A percentile compares a stretch with the other conserved stretches of the same genome.
Conservation (phyloP, 1,140 invertebrate species). For the Lepidurus arcticus region DNA sequence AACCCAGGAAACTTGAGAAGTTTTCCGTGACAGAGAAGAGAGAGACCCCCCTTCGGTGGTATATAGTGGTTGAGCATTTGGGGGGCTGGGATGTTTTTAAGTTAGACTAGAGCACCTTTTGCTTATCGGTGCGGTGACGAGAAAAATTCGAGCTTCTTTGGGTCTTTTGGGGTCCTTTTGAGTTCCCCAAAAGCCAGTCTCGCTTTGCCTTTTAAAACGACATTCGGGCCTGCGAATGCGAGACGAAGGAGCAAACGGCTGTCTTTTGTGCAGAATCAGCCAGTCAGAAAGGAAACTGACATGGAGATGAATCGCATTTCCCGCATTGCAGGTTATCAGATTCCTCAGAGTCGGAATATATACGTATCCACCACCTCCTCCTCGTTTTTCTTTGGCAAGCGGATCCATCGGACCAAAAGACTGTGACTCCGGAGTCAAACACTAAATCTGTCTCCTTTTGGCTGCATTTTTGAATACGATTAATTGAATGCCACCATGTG, state of each 20-base stretch:
- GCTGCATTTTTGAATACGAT: neutral
- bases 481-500: neutral
- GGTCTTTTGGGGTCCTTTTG: neutral
- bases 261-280: conserved; percentile 18
- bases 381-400: neutral
- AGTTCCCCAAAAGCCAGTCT: neutral
- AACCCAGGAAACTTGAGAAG: neutral
- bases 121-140: neutral
- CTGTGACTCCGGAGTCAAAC: neutral
- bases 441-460: neutral
- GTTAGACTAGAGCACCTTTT: neutral
- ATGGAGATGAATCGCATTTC: conserved; percentile 19
- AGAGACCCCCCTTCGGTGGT: neutral
- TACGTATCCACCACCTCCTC: neutral
- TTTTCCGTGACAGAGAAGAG: neutral
- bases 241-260: neutral
- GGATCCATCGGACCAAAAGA: neutral
- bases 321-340: conserved; percentile 21
- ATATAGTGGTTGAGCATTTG: neutral
- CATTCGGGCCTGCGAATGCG: conserved; percentile 7
- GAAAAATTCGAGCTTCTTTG: conserved; percentile 14
- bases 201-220: neutral
- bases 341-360: neutral
- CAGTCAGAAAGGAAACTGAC: conserved; percentile 18
- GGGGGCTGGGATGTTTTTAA: neutral